Base-by-base conservation (phyloP, 2,113 vertebrate genomes). In the Notothenia coriiceps region DNA sequence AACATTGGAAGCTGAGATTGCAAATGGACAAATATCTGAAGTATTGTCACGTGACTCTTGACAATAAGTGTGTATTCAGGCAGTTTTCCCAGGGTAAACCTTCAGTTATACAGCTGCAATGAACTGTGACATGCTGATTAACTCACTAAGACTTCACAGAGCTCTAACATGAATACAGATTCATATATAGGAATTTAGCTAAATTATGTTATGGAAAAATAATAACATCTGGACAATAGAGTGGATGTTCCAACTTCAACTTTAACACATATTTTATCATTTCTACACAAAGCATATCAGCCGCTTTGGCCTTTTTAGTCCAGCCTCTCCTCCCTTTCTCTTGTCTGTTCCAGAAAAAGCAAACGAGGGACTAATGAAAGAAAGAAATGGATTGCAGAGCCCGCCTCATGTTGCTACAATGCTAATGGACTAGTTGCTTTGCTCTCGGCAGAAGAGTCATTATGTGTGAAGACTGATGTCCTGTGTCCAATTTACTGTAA, bases 301-400 rank as follows among this genome's bases (percentile, higher is more conserved):
- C 65, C 68, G 75, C 29, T 89, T 79, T 76, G 66, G 56, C 40
- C 55, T 52, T 61, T 51, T 10, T 67, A 50, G 55, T 60, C 22
- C 15, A 70, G 56, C 13, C 3, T 40, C 22, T 60, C 33, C 67
- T 70, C 44, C 61, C 56, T 77, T 40, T 72, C 55, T 67, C 33
- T 70, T 67, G 59, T 65, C 69, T 70, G 51, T 88, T 86, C 70
- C 75, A 77, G 51, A 74, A 90, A 92, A 87, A 79, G 66, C 81
- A 89, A 92, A 92, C 82, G 79, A 78, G 86, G 50, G 79, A 82
- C 84, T 91, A 92, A 90, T 91, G 82, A 88, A 87, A 82, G 43
- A 89, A 88, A 86, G 44, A 83, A 90, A 89, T 82, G 76, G 86
- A 92, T 70, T 65, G 77, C 60, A 44, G 83, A 70, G 67, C 50